These are phyloP conservation scores for Plectropomus leopardus DNA, from an alignment of 2,113 vertebrate species.

Conservation along the genomic window DNA sequence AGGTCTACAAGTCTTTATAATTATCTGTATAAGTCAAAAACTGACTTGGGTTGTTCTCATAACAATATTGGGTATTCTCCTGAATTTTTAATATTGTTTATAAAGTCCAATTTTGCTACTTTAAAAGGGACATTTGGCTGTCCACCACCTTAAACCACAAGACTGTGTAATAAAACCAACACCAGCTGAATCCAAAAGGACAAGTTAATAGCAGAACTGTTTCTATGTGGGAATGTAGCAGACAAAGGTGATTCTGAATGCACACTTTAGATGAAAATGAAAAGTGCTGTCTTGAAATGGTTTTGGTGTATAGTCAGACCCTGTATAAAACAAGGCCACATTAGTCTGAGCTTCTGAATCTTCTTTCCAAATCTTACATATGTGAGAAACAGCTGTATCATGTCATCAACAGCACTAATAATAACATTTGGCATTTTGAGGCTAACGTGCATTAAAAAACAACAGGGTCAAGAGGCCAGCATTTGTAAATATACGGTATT, in stretches of 20 bases:
- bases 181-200: background rate
- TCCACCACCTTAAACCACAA: background rate
- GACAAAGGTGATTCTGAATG: background rate
- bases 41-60: background rate
- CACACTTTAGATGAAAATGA: background rate
- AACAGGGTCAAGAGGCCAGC: background rate
- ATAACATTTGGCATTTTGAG: background rate
- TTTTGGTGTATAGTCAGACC: background rate
- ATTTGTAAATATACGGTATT: background rate
- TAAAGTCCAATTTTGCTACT: background rate
- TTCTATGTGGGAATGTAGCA: constrained; percentile 5
- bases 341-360: background rate
- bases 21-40: background rate
- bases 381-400: background rate
- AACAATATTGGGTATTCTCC: background rate
- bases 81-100: background rate
- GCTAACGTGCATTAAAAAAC: background rate
- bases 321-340: background rate
- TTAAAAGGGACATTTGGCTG: background rate
- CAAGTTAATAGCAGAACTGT: background rate
- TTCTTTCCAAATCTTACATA: background rate
- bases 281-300: background rate
- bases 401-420: background rate
- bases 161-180: background rate
- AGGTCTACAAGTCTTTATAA: background rate